Base-by-base conservation (phyloP, 2,888 invertebrate genomes). In the Marronus borbonicus region DNA sequence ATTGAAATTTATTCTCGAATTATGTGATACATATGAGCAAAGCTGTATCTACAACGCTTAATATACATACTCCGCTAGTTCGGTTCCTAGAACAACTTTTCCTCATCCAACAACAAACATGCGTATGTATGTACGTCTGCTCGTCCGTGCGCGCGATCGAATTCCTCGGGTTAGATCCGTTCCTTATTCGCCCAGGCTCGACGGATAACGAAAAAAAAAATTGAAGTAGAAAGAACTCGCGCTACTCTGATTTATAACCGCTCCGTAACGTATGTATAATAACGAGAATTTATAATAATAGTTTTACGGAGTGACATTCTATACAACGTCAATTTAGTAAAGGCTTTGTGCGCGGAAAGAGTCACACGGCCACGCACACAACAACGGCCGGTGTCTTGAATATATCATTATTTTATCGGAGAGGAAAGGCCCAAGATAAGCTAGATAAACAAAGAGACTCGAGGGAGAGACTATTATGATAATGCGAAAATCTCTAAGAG, bases 271-370 rank as follows among this genome's bases (percentile, higher is more conserved):
- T 74, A 74, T 74, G 72, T 60, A 74, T 74, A 74, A 74, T 74
- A 74, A 74, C 72, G 72, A 74, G 72, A 74, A 74, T 74, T 74
- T 74, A 74, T 74, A 74, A 74, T 74, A 74, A 74, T 74, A 74
- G 72, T 74, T 74, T 74, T 74, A 60, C 72, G 44, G 72, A 74
- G 62, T 60, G 72, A 74, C 72, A 60, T 62, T 49, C 60, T 62
- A 74, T 60, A 60, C 58, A 39, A 74, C 60, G 72, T 74, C 72
- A 74, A 74, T 74, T 74, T 74, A 74, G 72, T 28, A 58, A 74
- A 74, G 55, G 72, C 44, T 74, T 60, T 74, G 72, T 31, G 44
- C 7, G 55, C 55, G 72, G 72, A 60, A 44, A 74, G 60, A 39
- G 60, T 74, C 72, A 28, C 60, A 58, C 55, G n/a, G 55, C 20